Evolutionary conservation across 2,888 invertebrate genomes (phyloP), one percentile per base, ranked within the genome.

Genomic region (Ormyrus thymus): DNA sequence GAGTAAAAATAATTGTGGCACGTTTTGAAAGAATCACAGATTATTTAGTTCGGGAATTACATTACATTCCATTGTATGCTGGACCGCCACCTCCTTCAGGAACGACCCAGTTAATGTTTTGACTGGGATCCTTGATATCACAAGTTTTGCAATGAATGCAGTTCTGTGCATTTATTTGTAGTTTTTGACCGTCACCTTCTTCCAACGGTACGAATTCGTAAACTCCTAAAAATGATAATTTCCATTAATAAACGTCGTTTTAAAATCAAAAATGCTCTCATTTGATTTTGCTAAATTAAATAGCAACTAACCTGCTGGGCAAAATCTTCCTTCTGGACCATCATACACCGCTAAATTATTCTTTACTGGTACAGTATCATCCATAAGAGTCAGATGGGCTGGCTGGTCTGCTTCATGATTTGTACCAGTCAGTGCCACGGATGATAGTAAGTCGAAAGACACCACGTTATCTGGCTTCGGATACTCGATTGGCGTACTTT

Each of bases 71-170:
- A 90, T 98, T 97, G 91, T 99, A 99, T 13, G 98, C 98, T 13
- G 99, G 99, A 0, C 99, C 99, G 84, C 98, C 99, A 76, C 98
- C 98, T 0, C 98, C 98, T 91, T 99, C 99, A 0, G 99, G 99
- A 8, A 97, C 97, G 0, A 99, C 99, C 99, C 99, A 99, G 91
- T 99, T 99, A 89, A 99, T 99, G 90, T 99, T 99, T 91, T 99
- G 99, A 79, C 95, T 96, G 0, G 98, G 97, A 90, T 99, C 98
- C 90, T 99, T 99, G 85, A 99, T 99, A 91, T 99, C 99, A 91
- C 99, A 99, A 1, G 99, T 99, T 91, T 99, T 99, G 92, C 99
- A 99, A 90, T 98, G 98, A 87, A 98, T 98, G 90, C 99, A 99
- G 91, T 99, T 99, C 91, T 99, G 99, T 53, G 99, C 99, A 90